These are phyloP conservation scores for Zaprionus davidi DNA, from an alignment of 1,140 invertebrate species.

Conservation along the genomic window DNA sequence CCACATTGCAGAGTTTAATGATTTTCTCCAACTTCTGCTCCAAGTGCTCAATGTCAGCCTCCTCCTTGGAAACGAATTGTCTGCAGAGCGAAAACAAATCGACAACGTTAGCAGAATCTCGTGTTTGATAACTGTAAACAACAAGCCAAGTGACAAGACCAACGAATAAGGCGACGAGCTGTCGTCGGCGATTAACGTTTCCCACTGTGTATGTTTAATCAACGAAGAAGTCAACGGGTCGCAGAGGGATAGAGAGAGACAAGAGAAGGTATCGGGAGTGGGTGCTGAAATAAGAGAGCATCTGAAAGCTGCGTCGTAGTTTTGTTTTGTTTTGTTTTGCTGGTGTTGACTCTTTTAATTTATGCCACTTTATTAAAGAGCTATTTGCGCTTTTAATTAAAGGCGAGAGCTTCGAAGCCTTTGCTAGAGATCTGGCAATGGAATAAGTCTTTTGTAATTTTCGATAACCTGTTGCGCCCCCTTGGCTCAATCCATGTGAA, in stretches of 20 bases:
- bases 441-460: constrained; percentile 17
- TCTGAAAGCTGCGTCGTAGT: constrained; percentile 26
- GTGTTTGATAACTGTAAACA: constrained; percentile 61
- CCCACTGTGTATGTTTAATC: constrained; percentile 49
- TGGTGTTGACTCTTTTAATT: constrained; percentile 73
- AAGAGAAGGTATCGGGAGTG: not conserved
- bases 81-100: constrained; percentile 85
- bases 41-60: constrained; percentile 92
- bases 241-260: not conserved
- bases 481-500: constrained; percentile 30
- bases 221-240: constrained; percentile 32
- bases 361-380: constrained; percentile 64
- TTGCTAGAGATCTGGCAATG: not conserved
- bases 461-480: constrained; percentile 38
- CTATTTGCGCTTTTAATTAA: constrained; percentile 63
- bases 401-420: constrained; percentile 17
- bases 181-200: constrained; percentile 51
- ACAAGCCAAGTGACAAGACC: constrained; percentile 17
- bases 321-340: constrained; percentile 33
- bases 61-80: constrained; percentile 92
- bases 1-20: constrained; percentile 91
- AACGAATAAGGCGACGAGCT: constrained; percentile 4
- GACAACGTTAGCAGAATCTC: constrained; percentile 60
- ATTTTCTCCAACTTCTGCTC: constrained; percentile 96
- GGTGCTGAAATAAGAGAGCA: not conserved